These are phyloP conservation scores for Galerucella pusilla DNA, from an alignment of 2,888 invertebrate species.

Conservation along the genomic window DNA sequence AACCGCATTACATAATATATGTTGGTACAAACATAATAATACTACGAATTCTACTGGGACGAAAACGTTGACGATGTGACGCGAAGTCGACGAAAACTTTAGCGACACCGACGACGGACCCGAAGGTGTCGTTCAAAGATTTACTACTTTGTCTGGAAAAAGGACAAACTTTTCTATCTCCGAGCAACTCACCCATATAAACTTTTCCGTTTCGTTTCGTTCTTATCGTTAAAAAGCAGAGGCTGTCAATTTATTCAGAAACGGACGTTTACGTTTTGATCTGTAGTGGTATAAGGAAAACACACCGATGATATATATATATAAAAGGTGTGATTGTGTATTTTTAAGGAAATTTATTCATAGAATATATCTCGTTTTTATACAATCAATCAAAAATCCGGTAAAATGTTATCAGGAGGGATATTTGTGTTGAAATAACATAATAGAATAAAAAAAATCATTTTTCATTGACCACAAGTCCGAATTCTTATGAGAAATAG, in stretches of 20 bases:
- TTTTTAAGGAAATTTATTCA: conserved; percentile 7
- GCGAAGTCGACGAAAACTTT: not conserved
- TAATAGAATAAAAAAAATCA: too few relatives aligned
- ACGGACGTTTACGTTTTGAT: conserved; percentile 47
- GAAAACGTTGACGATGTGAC: conserved; percentile 11
- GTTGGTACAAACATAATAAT: conserved; percentile 49
- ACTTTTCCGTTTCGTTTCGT: conserved; percentile 49
- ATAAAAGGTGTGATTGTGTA: conserved; percentile 10
- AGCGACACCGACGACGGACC: conserved; percentile 33
- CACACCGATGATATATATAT: conserved; percentile 13
- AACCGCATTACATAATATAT: conserved; percentile 45
- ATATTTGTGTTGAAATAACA: too few relatives aligned
- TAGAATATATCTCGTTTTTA: not conserved
- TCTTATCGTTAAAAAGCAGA: conserved; percentile 50
- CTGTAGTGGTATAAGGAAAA: conserved; percentile 37
- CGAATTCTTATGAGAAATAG: too few relatives aligned
- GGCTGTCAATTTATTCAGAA: conserved; percentile 51
- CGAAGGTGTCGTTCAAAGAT: conserved; percentile 53
- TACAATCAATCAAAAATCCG: not conserved
- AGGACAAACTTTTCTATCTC: conserved; percentile 53
- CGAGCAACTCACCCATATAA: conserved; percentile 49
- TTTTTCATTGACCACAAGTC: too few relatives aligned
- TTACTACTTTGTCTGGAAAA: conserved; percentile 52
- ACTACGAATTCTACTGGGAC: conserved; percentile 45
- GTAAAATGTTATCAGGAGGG: not conserved